Base-by-base conservation (phyloP, 2,797 vertebrate genomes). In the Odontamblyopus rebecca region DNA sequence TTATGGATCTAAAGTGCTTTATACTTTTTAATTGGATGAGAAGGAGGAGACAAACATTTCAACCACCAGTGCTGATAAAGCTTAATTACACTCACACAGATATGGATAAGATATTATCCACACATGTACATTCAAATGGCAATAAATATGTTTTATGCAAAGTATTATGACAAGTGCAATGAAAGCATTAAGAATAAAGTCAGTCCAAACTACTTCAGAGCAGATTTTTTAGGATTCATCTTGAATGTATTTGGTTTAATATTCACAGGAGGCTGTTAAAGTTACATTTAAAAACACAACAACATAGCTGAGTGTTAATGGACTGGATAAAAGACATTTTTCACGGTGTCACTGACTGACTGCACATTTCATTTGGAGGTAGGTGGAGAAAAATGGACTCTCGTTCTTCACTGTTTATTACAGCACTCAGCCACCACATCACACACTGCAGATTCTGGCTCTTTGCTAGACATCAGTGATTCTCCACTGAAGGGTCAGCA, bases 1-100 rank as follows among this genome's bases (percentile, higher is more conserved):
- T 71, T 70, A 77, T 41, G 12, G 68, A 27, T 82, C 68, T n/a
- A 74, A 81, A 76, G 56, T 48, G 65, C 41, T 73, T 76, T 61
- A 65, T 35, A 71, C 50, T 56, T 71, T 61, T 71, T 57, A 59
- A 69, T 73, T 67, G 32, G 35, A 71, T 44, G 67, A 61, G 26
- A 59, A 4, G 18, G 61, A 77, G 19, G 16, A 71, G 50, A 70
- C 23, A 50, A 70, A 61, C 63, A 32, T 61, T 71, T 67, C 35
- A 70, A 26, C 38, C 30, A n/a, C 44, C 26, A 64, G 62, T 26
- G 23, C 26, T 73, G 56, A 67, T 41, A 70, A 23, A 59, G 32
- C 54, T 70, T 67, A 61, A 80, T 72, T 79, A 51, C 41, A 74
- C 13, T 69, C 51, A 29, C 62, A 51, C 59, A 61, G 59, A 61